These are phyloP conservation scores for Schlechtendalia chinensis DNA, from an alignment of 1,140 invertebrate genomes.

Conservation along the genomic window DNA sequence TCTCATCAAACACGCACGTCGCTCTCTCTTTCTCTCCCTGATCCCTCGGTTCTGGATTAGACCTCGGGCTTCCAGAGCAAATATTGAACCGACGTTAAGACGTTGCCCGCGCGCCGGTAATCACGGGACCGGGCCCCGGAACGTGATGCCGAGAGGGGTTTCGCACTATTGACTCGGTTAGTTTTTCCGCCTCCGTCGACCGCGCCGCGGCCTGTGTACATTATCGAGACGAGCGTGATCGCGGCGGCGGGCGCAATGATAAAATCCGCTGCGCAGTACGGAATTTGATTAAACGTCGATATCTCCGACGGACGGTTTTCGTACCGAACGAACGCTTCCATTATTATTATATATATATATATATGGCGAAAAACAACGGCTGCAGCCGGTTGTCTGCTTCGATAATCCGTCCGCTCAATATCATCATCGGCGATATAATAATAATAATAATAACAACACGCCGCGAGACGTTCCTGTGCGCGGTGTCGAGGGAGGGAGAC, in stretches of 20 bases:
- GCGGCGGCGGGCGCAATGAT: background rate
- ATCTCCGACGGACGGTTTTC: constrained; percentile 32
- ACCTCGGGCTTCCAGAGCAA: constrained; percentile 33
- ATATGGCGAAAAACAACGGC: no score
- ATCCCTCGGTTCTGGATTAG: constrained; percentile 47
- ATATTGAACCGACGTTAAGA: constrained; percentile 50
- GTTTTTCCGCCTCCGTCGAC: constrained; percentile 18
- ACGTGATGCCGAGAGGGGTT: constrained; percentile 19
- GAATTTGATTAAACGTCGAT: constrained; percentile 44
- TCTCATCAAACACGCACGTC: constrained; percentile 49
- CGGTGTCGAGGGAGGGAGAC: background rate
- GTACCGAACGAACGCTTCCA: background rate
- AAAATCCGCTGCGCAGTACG: constrained; percentile 5
- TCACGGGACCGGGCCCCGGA: constrained; percentile 24
- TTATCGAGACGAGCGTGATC: background rate
- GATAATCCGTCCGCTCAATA: constrained; percentile 19
- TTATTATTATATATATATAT: no score
- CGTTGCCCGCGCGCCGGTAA: constrained; percentile 37
- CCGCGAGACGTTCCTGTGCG: background rate
- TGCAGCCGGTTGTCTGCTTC: constrained; percentile 1
- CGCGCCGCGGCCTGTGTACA: no score
- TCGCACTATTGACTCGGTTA: constrained; percentile 42
- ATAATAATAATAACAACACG: background rate
- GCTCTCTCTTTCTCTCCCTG: no score
- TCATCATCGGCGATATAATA: constrained; percentile 35